Evolutionary conservation across 2,797 vertebrate genomes (phyloP).

Genomic region (Helicolenus hilgendorfi): DNA sequence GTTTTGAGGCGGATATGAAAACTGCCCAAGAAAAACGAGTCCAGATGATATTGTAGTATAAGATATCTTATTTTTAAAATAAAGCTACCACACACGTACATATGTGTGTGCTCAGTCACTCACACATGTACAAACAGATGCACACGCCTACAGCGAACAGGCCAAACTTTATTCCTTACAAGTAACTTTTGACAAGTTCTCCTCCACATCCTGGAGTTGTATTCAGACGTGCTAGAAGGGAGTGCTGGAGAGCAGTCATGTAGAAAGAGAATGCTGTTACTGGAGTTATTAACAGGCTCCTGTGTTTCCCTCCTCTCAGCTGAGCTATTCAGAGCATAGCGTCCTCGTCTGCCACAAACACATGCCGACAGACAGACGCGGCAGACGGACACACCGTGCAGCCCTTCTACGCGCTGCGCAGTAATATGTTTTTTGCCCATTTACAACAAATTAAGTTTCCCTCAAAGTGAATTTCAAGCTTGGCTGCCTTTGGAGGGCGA

Average conservation of each 20-base stretch:
- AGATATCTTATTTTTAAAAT: not conserved
- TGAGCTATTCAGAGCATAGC: slow-evolving; percentile 88
- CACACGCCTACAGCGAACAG: slow-evolving; percentile 43
- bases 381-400: slow-evolving; percentile 82
- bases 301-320: slow-evolving; percentile 87
- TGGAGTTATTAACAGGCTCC: slow-evolving; percentile 88
- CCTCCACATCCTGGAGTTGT: slow-evolving; percentile 75
- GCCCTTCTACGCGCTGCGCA: slow-evolving; percentile 84
- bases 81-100: not conserved
- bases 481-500: slow-evolving; percentile 94
- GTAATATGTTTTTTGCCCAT: slow-evolving; percentile 98
- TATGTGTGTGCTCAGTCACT: not conserved
- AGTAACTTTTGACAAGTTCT: slow-evolving; percentile 84
- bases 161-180: slow-evolving; percentile 63
- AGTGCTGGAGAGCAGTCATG: slow-evolving; percentile 83
- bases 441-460: slow-evolving; percentile 99
- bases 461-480: slow-evolving; percentile 99
- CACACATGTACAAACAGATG: not conserved
- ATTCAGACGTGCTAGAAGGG: slow-evolving; percentile 72
- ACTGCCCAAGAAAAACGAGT: not conserved
- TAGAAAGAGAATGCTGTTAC: slow-evolving; percentile 88
- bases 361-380: slow-evolving; percentile 81
- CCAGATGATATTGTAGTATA: not conserved
- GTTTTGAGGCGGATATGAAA: too few relatives aligned
- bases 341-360: slow-evolving; percentile 86